Evolutionary conservation across 1,140 invertebrate genomes (phyloP).

Genomic region (Nebria ingens): DNA sequence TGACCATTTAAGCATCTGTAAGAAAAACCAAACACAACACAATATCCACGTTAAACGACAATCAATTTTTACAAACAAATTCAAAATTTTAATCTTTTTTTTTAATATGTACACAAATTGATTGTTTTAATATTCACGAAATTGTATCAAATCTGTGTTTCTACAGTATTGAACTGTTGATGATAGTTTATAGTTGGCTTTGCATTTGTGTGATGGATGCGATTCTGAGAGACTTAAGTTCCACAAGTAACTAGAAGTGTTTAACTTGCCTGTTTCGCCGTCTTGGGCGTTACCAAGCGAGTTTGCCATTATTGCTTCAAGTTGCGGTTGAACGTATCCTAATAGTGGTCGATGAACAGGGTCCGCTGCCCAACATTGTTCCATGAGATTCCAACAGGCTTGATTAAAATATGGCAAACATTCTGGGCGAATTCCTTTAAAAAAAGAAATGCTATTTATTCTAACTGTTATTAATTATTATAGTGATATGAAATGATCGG

Average conservation of each 20-base stretch:
- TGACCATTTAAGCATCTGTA: not conserved
- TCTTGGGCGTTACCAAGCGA: conserved; percentile 12
- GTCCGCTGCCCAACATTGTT: conserved; percentile 74
- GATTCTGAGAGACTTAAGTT: not conserved
- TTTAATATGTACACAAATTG: no score
- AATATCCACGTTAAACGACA: not conserved
- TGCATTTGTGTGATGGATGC: not conserved
- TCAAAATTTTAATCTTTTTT: not conserved
- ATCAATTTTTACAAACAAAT: not conserved
- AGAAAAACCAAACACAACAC: not conserved
- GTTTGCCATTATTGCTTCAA: conserved; percentile 40
- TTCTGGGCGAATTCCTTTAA: conserved; percentile 69
- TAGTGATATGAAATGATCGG: no score
- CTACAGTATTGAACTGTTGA: not conserved
- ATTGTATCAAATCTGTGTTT: conserved; percentile 9
- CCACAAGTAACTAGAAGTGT: not conserved
- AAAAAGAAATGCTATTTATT: no score
- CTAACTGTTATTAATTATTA: no score
- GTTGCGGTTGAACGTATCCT: conserved; percentile 60
- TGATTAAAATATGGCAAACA: conserved; percentile 61
- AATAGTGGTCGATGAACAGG: conserved; percentile 62
- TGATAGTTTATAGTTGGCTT: not conserved
- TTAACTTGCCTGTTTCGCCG: conserved; percentile 3
- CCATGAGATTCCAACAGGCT: conserved; percentile 77
- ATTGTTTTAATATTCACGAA: conserved; percentile 11